phyloP scores from a whole-genome alignment of 2,113 vertebrate genomes.

The Alligator sinensis region DNA sequence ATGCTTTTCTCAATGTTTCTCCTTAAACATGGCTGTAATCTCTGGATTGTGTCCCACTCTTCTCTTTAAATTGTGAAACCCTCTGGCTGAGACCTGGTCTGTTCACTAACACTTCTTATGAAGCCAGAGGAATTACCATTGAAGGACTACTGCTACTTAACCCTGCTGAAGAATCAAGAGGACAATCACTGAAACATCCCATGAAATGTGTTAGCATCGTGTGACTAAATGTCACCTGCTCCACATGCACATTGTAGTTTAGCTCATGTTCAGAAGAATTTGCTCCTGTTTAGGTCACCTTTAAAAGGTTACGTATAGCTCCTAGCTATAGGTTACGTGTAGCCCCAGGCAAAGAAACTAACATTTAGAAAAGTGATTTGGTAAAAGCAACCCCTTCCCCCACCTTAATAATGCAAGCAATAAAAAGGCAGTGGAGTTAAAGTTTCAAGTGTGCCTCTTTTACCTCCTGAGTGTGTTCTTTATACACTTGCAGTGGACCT shows the following conservation, averaged over 20 bases:
- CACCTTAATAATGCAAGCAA: neutral
- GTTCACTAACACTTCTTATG: neutral
- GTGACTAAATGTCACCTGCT: neutral
- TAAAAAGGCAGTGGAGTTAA: constrained; percentile 46
- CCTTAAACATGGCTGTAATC: neutral
- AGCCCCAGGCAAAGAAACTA: neutral
- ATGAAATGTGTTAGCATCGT: neutral
- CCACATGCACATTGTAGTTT: neutral
- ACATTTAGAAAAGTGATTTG: neutral
- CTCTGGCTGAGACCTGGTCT: neutral
- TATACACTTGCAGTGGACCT: constrained; percentile 88
- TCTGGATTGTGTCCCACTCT: too few relatives aligned
- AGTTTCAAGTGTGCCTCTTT: constrained; percentile 47
- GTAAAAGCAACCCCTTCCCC: neutral
- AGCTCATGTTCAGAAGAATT: neutral
- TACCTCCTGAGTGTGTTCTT: constrained; percentile 94
- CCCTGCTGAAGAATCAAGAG: neutral
- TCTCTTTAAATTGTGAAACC: too few relatives aligned
- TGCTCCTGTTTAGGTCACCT: too few relatives aligned
- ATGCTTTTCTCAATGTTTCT: neutral
- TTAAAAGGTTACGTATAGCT: neutral
- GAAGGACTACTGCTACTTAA: neutral
- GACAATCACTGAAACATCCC: neutral
- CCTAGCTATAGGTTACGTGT: neutral
- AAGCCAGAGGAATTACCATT: neutral